phyloP scores from a whole-genome alignment of 2,113 vertebrate species.

The Syngnathus floridae region DNA sequence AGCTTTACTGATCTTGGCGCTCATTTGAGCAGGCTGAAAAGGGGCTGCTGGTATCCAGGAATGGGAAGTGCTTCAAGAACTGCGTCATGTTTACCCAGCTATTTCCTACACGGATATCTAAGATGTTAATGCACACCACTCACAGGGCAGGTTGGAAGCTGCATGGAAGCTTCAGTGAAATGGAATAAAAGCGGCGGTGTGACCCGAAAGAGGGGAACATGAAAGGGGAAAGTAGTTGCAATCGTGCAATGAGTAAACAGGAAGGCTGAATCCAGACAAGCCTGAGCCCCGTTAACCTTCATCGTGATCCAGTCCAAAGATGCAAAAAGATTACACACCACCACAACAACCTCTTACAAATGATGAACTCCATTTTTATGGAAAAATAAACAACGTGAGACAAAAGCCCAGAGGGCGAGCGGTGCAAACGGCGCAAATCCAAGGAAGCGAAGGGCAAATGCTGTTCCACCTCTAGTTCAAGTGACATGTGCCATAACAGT shows the following conservation, averaged over 20 bases:
- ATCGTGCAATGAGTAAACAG: constrained; percentile 61
- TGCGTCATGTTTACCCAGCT: constrained; percentile 53
- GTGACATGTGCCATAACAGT: constrained; percentile 29
- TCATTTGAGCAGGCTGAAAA: constrained; percentile 63
- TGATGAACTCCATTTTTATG: constrained; percentile 48
- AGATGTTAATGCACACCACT: constrained; percentile 38
- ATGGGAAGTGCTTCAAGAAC: constrained; percentile 67
- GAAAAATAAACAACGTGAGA: constrained; percentile 42
- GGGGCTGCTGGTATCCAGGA: constrained; percentile 64
- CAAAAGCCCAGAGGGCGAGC: constrained; percentile 38
- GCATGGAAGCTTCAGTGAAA: constrained; percentile 36
- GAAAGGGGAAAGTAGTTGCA: constrained; percentile 55
- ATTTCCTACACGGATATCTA: constrained; percentile 41
- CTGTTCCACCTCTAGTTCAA: constrained; percentile 33
- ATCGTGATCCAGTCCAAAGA: constrained; percentile 23
- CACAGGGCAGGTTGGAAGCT: constrained; percentile 45
- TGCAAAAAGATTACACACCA: constrained; percentile 12
- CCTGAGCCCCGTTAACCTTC: constrained; percentile 16
- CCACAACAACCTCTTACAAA: constrained; percentile 32
- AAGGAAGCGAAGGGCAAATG: constrained; percentile 36
- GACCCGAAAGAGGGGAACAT: constrained; percentile 50
- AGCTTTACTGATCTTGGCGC: constrained; percentile 71
- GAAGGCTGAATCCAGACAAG: constrained; percentile 50
- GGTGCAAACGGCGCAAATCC: constrained; percentile 40
- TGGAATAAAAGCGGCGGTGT: constrained; percentile 35